Evolutionary conservation across 2,113 vertebrate species (phyloP), one percentile per base, ranked within the genome.

Genomic region (Myrmecophaga tridactyla): DNA sequence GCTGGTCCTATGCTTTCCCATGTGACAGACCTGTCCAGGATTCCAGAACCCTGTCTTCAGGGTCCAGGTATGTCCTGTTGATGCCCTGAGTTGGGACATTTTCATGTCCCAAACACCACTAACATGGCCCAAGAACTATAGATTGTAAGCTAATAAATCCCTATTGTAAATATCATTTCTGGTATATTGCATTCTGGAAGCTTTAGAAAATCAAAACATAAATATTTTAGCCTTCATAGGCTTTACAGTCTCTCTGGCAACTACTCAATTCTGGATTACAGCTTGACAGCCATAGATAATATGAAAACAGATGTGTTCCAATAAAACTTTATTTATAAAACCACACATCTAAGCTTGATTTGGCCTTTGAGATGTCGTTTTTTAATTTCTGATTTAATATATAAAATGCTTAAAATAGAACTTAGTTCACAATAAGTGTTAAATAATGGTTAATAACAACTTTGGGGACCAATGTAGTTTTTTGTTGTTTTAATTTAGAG

Each of bases 401-500:
- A 39, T 76, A 73, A 84, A 60, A 8, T 3, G 15, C 13, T 80
- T 83, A 53, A 70, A 48, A 48, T 27, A 86, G 25, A 48, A 1
- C 17, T 69, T 77, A 84, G 14, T 77, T 94, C 23, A 69, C 3
- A 88, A 48, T 51, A 72, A 82, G 31, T 80, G 1, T 11, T 51
- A 67, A 76, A 34, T 51, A 23, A 60, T 1, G 73, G 10, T n/a
- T 89, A 82, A 85, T 91, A 77, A 85, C 14, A 82, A 20, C 34
- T 63, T 41, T 4, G 6, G 12, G 3, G 46, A 70, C 41, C 5
- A 53, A 21, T 81, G 18, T 65, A 6, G 34, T 21, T 75, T 93
- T 56, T 89, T 90, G 34, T 56, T 46, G 6, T 39, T 60, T 69
- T 80, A n/a, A 62, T 97, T 93, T 60, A 96, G 89, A 87, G 76